Percentiles rank a stretch among this genome's conserved stretches.
phyloP scores from a whole-genome alignment of 2,888 invertebrate genomes.

The Sialis lutaria region DNA sequence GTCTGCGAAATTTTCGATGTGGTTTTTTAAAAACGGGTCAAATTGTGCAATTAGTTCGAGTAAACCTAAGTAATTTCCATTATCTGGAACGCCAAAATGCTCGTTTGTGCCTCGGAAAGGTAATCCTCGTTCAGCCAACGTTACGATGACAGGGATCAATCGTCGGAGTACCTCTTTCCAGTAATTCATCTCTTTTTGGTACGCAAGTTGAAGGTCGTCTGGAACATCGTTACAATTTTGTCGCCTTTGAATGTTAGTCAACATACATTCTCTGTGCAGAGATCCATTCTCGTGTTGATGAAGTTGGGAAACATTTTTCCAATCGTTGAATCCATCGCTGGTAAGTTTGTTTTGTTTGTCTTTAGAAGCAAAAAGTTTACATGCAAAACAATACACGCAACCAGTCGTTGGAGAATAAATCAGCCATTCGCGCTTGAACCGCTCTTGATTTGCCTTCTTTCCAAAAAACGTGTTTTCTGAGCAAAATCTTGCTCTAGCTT shows the following conservation, averaged over 20 bases:
- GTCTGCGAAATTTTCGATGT: too few species aligned
- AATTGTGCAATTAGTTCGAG: slow-evolving; percentile 7
- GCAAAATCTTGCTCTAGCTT: not conserved
- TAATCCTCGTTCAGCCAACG: slow-evolving; percentile 7
- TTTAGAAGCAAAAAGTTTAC: too few species aligned
- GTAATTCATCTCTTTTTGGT: slow-evolving; percentile 5
- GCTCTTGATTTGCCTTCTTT: not conserved
- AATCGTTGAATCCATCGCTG: slow-evolving; percentile 6
- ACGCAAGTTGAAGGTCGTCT: slow-evolving; percentile 4
- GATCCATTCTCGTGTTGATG: not conserved
- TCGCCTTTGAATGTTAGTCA: not conserved
- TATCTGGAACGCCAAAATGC: slow-evolving; percentile 6
- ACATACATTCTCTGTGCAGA: not conserved
- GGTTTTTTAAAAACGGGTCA: slow-evolving; percentile 4
- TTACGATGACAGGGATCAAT: slow-evolving; percentile 5
- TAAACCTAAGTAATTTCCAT: slow-evolving; percentile 8
- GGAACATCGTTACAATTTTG: slow-evolving; percentile 2
- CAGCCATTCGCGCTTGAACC: slow-evolving; percentile 1
- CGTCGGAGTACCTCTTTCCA: slow-evolving; percentile 6
- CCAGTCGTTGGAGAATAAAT: slow-evolving; percentile 6
- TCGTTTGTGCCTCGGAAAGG: slow-evolving; percentile 6
- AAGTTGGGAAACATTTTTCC: slow-evolving; percentile 1
- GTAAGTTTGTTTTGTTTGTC: too few species aligned
- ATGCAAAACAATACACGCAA: too few species aligned
- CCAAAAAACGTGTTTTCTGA: not conserved